phyloP scores from a whole-genome alignment of 2,888 invertebrate species.

The Dyspetes luteomarginatus region DNA sequence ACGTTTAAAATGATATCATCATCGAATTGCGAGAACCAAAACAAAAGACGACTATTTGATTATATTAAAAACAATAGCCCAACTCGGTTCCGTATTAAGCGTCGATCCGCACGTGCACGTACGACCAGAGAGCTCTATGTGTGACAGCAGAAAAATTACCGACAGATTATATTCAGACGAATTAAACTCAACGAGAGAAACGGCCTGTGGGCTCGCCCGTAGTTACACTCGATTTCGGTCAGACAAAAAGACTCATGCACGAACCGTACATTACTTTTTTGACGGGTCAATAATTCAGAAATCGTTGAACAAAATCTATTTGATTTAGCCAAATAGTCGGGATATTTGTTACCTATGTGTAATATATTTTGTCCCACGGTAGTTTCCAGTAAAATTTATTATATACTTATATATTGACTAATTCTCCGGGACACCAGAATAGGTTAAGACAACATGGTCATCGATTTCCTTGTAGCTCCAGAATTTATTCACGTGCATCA shows the following conservation, averaged over 20 bases:
- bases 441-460: no score
- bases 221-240: conserved; percentile 9
- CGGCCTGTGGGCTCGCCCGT: not conserved
- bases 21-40: not conserved
- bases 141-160: not conserved
- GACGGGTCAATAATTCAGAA: not conserved
- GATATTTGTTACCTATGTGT: no score
- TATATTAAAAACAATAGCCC: not conserved
- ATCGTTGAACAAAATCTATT: not conserved
- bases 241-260: not conserved
- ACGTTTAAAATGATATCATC: no score
- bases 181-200: not conserved
- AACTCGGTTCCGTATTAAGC: not conserved
- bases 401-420: no score
- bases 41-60: not conserved
- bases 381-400: no score
- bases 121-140: conserved; percentile 8
- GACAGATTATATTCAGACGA: not conserved
- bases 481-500: no score
- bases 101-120: not conserved
- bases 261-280: not conserved
- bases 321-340: no score
- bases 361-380: no score
- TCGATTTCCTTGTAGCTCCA: no score
- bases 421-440: no score